Evolutionary conservation across 2,797 vertebrate species (phyloP).

Genomic region (Mallotus villosus): DNA sequence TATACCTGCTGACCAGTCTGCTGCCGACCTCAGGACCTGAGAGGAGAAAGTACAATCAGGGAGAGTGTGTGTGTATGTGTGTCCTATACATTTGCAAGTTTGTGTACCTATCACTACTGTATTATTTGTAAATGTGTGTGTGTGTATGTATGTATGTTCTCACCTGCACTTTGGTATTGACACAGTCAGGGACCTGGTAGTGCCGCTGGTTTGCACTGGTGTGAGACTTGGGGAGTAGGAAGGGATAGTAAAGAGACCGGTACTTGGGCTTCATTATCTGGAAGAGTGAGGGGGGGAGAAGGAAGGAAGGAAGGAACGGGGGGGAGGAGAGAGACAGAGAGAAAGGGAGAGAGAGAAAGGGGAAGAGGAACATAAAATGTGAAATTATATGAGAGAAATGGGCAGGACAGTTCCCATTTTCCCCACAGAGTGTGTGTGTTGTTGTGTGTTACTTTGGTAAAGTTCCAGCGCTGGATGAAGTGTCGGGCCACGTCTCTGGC

Average conservation of each 20-base stretch:
- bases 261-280: slow-evolving; percentile 99
- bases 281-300: not conserved
- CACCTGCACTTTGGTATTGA: slow-evolving; percentile 87
- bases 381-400: not conserved
- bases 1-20: slow-evolving; percentile 96
- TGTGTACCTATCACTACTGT: slow-evolving; percentile 1
- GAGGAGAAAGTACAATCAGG: not conserved
- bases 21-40: slow-evolving; percentile 89
- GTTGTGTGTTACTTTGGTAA: slow-evolving; percentile 82
- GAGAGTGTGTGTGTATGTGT: slow-evolving; percentile 15
- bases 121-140: slow-evolving; percentile 5
- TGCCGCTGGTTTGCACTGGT: slow-evolving; percentile 78
- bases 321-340: slow-evolving; percentile 15
- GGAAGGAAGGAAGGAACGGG: not conserved
- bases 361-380: not conserved
- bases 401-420: slow-evolving; percentile 27
- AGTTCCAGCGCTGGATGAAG: slow-evolving; percentile 99
- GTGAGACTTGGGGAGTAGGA: slow-evolving; percentile 92
- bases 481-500: slow-evolving; percentile 92
- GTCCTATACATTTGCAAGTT: not conserved
- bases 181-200: slow-evolving; percentile 83
- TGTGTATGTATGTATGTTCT: slow-evolving; percentile 27
- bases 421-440: not conserved
- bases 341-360: slow-evolving; percentile 3
- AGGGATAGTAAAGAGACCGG: slow-evolving; percentile 91